Percentiles rank a stretch among this genome's conserved stretches.
Conservation (phyloP, 2,113 vertebrate genomes). For the Daphoenositta chrysoptera region DNA sequence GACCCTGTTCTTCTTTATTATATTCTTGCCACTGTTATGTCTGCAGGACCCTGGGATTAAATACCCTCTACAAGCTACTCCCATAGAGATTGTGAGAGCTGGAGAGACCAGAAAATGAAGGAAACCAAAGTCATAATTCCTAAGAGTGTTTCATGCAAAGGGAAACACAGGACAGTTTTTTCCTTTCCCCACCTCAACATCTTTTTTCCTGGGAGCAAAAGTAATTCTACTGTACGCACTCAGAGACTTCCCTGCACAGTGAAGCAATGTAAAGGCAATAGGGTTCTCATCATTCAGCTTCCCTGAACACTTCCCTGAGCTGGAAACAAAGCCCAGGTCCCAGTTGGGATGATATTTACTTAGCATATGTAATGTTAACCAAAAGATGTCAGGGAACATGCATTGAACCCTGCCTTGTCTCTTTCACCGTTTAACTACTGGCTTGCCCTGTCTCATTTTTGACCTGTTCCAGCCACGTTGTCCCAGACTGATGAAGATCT, state of each 20-base stretch:
- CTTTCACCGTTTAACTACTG: neutral
- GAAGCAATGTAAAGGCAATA: neutral
- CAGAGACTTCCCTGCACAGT: neutral
- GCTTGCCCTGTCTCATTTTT: neutral
- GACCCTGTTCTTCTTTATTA: neutral
- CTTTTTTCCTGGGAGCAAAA: neutral
- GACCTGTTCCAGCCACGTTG: neutral
- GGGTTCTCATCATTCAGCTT: neutral
- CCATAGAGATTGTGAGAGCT: neutral
- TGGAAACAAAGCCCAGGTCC: neutral
- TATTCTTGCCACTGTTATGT: neutral
- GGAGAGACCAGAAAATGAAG: neutral
- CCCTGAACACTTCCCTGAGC: neutral
- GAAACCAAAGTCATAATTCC: neutral
- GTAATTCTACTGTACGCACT: neutral
- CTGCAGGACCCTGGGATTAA: neutral
- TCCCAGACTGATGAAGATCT: neutral
- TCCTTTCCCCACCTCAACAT: neutral
- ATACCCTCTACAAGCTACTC: neutral
- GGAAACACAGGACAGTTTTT: neutral
- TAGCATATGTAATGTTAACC: constrained; percentile 9
- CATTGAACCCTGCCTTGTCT: neutral
- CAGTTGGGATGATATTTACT: constrained; percentile 17
- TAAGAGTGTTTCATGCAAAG: neutral
- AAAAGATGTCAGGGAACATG: neutral